Percentiles rank a stretch among this genome's conserved stretches.
These are phyloP conservation scores for Pseudorectes ferrugineus DNA, from an alignment of 2,113 vertebrate species.

Conservation along the genomic window DNA sequence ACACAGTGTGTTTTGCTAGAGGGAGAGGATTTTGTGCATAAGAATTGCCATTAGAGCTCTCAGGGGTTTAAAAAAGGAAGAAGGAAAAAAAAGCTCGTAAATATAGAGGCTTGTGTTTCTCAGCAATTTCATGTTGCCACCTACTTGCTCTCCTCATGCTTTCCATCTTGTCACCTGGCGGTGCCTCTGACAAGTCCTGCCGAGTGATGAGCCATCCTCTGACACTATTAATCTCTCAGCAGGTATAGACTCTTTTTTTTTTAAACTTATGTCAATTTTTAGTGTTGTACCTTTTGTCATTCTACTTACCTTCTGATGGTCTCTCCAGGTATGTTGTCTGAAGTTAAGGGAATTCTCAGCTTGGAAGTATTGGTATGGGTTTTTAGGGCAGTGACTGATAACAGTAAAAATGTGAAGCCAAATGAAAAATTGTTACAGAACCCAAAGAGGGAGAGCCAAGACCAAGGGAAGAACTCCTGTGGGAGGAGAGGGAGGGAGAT, in stretches of 20 bases:
- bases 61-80: neutral
- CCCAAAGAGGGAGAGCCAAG: neutral
- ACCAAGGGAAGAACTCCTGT: neutral
- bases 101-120: neutral
- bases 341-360: neutral
- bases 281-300: neutral
- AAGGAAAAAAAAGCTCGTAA: accelerated
- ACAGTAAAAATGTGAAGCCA: neutral
- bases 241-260: neutral
- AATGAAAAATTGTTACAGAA: neutral
- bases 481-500: neutral
- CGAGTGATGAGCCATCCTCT: neutral
- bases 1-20: neutral
- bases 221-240: neutral
- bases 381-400: neutral
- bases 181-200: neutral
- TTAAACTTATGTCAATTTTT: neutral
- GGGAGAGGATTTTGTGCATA: neutral
- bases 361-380: neutral
- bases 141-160: neutral
- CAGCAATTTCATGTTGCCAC: neutral
- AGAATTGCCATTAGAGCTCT: neutral
- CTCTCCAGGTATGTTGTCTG: neutral
- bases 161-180: neutral
- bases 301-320: neutral